Conservation (phyloP, 2,113 vertebrate genomes). For the Pteropus alecto region DNA sequence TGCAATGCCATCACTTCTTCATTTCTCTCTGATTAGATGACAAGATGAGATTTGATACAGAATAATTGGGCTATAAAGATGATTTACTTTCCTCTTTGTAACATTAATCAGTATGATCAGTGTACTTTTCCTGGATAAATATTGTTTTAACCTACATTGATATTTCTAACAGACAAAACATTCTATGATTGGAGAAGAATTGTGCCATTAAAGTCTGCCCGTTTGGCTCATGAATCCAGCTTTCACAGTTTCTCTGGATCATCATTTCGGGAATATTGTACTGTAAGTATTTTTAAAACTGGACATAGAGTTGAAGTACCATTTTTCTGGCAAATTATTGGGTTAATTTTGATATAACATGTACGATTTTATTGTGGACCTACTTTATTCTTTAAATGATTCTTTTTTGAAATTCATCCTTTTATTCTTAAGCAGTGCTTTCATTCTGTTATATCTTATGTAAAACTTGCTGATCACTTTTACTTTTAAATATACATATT, state of each 20-base stretch:
- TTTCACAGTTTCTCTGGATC: neutral
- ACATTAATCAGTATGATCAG: constrained; percentile 32
- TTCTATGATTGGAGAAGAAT: constrained; percentile 64
- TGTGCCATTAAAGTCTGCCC: neutral
- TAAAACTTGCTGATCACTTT: neutral
- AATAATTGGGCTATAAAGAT: constrained; percentile 40
- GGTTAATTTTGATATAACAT: constrained; percentile 8
- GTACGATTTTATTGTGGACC: neutral
- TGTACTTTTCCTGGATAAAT: constrained; percentile 53
- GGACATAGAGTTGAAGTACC: neutral
- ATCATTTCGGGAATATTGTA: neutral
- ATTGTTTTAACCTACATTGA: constrained; percentile 53
- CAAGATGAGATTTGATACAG: constrained; percentile 53
- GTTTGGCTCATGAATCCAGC: rapidly evolving
- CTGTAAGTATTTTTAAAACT: constrained; percentile 59
- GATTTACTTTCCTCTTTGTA: constrained; percentile 43
- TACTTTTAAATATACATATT: neutral
- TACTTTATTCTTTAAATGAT: constrained; percentile 16
- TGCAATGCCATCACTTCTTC: neutral
- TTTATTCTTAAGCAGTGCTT: neutral
- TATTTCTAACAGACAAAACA: constrained; percentile 60
- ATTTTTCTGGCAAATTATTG: neutral
- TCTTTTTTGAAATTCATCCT: neutral
- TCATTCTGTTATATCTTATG: neutral
- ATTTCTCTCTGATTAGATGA: constrained; percentile 48